Conservation (phyloP, 2,113 vertebrate genomes). For the Odontesthes bonariensis region DNA sequence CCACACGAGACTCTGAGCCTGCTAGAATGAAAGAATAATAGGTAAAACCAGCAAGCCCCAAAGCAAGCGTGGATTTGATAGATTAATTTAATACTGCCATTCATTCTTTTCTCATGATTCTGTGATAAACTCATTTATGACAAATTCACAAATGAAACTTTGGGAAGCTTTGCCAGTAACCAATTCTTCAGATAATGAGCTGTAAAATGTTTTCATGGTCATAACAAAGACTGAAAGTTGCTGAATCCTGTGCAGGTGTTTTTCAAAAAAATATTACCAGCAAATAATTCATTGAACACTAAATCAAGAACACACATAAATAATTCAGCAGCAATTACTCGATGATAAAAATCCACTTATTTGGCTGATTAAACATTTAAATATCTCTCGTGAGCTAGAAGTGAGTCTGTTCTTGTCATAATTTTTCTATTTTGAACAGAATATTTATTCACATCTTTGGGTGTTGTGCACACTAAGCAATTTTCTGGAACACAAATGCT, state of each 20-base stretch:
- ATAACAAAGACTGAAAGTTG: background rate
- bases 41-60: constrained; percentile 5
- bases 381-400: background rate
- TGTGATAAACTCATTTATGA: background rate
- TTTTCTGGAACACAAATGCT: background rate
- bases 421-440: background rate
- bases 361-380: background rate
- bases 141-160: constrained; percentile 1
- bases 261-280: background rate
- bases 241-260: background rate
- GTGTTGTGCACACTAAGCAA: background rate
- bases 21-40: constrained; percentile 26
- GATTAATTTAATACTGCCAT: too few species aligned
- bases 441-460: background rate
- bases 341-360: background rate
- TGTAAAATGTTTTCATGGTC: background rate
- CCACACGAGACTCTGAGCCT: constrained; percentile 23
- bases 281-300: constrained; percentile 1
- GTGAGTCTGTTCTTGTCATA: background rate
- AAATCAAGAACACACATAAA: constrained; percentile 1
- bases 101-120: background rate
- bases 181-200: background rate
- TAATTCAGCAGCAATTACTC: background rate
- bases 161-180: background rate
- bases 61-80: too few species aligned